Base-by-base conservation (phyloP, 2,888 invertebrate species). In the Macrostomum cliftonense region DNA sequence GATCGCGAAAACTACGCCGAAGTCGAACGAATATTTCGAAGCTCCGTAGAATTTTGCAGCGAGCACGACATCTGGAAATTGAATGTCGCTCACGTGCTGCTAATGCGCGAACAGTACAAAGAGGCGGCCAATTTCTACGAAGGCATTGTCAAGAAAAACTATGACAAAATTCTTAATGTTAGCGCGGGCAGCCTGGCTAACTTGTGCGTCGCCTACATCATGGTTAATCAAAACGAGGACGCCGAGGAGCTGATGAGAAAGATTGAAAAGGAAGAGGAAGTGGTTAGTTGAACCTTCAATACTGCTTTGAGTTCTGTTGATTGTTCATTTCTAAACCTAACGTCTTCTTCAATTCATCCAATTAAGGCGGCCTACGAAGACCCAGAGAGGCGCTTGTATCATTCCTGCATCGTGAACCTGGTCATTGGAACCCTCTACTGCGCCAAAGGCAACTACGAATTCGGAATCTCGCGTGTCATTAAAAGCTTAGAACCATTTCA, bases 251-350 rank as follows among this genome's bases (percentile, higher is more conserved):
- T 40, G 16, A 40, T 40, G 40, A 40, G 40, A 11, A 40, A 40
- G 9, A 40, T 40, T 40, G 40, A 40, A 11, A 40, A 19, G 16
- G 40, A 40, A 17, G 40, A 40, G 40, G 40, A 17, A 16, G 28
- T 28, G 54, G 76, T 89, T 7, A 28, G 28, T 28, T 28, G 28
- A 9, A 28, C 28, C 9, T 28, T 28, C 4, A 28, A 4, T 28
- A 28, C 28, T 28, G 5, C 28, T 28, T 28, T n/a, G n/a, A n/a
- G n/a, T n/a, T n/a, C n/a, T n/a, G n/a, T n/a, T n/a, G n/a, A n/a
- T n/a, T n/a, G n/a, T n/a, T n/a, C n/a, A n/a, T n/a, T n/a, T n/a
- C n/a, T n/a, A n/a, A n/a, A n/a, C n/a, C n/a, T n/a, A n/a, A n/a
- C n/a, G n/a, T n/a, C n/a, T n/a, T n/a, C n/a, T n/a, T n/a, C n/a